phyloP scores from a whole-genome alignment of 1,140 invertebrate species.

The Hyposmocoma kahamanoa region DNA sequence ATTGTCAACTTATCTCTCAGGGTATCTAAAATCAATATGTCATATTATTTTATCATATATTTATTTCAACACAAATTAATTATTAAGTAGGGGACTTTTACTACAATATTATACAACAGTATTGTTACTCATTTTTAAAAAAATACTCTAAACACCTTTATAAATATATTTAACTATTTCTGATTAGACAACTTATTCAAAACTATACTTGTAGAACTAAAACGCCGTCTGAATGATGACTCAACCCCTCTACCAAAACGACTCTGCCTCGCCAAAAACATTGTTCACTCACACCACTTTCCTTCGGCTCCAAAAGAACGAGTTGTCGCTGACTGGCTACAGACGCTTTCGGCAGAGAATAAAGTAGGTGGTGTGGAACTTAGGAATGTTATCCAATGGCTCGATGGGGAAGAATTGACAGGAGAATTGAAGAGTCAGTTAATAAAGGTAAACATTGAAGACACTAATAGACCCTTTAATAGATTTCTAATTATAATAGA shows the following conservation, averaged over 20 bases:
- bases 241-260: conserved; percentile 41
- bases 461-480: no score
- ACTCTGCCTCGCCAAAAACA: conserved; percentile 50
- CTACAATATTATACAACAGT: no score
- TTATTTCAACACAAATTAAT: background rate
- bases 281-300: conserved; percentile 50
- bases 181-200: no score
- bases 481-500: conserved; percentile 3
- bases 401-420: conserved; percentile 42
- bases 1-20: no score
- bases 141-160: no score
- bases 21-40: no score
- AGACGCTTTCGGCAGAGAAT: conserved; percentile 30
- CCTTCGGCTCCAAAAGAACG: conserved; percentile 52
- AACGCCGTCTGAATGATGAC: conserved; percentile 48
- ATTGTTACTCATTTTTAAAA: no score
- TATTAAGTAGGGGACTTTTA: background rate
- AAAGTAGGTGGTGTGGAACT: conserved; percentile 36
- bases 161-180: no score
- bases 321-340: conserved; percentile 52
- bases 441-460: conserved; percentile 48
- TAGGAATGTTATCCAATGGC: conserved; percentile 41
- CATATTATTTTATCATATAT: no score
- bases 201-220: conserved; percentile 45
- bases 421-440: conserved; percentile 46